These are phyloP conservation scores for Prunella fulvescens DNA, from an alignment of 2,113 vertebrate genomes.

Conservation along the genomic window DNA sequence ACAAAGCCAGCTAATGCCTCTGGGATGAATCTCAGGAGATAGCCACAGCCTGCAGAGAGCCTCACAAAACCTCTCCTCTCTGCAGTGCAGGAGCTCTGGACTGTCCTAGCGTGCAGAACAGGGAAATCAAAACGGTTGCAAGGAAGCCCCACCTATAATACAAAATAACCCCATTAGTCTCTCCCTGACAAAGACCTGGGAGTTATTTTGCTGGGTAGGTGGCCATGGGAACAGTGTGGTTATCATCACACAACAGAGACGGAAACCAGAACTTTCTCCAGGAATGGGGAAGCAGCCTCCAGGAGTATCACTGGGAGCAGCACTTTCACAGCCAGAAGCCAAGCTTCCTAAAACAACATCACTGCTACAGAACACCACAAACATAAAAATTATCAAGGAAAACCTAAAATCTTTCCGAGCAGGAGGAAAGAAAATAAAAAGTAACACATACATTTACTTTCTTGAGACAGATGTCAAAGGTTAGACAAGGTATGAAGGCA, in stretches of 20 bases:
- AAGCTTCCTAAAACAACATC: background rate
- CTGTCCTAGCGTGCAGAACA: background rate
- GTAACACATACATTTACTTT: background rate
- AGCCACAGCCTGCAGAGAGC: background rate
- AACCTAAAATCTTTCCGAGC: background rate
- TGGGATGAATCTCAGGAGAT: background rate
- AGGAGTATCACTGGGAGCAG: background rate
- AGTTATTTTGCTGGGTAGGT: background rate
- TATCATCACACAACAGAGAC: conserved; percentile 7
- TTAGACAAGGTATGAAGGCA: background rate
- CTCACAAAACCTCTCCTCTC: background rate
- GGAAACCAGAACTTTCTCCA: background rate
- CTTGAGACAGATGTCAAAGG: background rate
- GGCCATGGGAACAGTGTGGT: conserved; percentile 1
- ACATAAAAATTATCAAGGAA: background rate
- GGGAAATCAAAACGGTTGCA: background rate
- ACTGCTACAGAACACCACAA: background rate
- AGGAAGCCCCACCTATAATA: conserved; percentile 40
- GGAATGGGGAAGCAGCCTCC: background rate
- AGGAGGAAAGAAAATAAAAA: background rate
- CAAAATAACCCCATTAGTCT: conserved; percentile 8
- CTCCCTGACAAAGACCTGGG: background rate
- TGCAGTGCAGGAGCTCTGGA: background rate
- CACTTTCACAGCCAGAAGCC: background rate
- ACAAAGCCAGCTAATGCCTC: background rate